These are phyloP conservation scores for Brachypalpus laphriformis DNA, from an alignment of 2,888 invertebrate genomes.

Conservation along the genomic window DNA sequence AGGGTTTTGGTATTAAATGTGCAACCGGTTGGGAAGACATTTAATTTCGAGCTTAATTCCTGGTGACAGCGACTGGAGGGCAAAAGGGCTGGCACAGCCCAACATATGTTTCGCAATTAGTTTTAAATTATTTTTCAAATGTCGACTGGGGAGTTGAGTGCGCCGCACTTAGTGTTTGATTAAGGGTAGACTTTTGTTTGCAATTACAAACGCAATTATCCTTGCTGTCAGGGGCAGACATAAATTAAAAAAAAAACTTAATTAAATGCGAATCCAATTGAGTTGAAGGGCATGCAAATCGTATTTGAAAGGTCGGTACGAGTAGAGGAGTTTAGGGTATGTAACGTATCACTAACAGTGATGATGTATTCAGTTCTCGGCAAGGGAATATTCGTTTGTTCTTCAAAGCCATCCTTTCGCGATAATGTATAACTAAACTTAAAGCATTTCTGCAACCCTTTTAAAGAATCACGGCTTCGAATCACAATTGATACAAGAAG, in stretches of 20 bases:
- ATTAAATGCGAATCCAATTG: constrained; percentile 46
- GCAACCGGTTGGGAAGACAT: constrained; percentile 51
- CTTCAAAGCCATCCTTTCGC: no score
- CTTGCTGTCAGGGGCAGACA: constrained; percentile 61
- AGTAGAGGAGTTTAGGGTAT: neutral
- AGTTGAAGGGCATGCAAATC: constrained; percentile 23
- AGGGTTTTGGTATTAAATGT: constrained; percentile 34
- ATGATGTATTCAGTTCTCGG: neutral
- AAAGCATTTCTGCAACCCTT: no score
- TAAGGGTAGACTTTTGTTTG: constrained; percentile 49
- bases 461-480: no score
- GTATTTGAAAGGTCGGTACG: neutral
- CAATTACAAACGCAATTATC: constrained; percentile 66
- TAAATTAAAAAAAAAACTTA: constrained; percentile 63
- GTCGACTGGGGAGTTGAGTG: constrained; percentile 49
- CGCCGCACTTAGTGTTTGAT: constrained; percentile 4
- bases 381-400: neutral
- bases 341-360: neutral
- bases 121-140: constrained; percentile 70
- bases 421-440: no score
- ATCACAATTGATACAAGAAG: no score
- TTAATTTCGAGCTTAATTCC: constrained; percentile 45
- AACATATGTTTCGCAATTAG: constrained; percentile 69
- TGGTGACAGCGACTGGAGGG: constrained; percentile 4
- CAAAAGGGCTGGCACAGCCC: constrained; percentile 6